Evolutionary conservation across 2,113 vertebrate genomes (phyloP).

Genomic region (Heptranchias perlo): DNA sequence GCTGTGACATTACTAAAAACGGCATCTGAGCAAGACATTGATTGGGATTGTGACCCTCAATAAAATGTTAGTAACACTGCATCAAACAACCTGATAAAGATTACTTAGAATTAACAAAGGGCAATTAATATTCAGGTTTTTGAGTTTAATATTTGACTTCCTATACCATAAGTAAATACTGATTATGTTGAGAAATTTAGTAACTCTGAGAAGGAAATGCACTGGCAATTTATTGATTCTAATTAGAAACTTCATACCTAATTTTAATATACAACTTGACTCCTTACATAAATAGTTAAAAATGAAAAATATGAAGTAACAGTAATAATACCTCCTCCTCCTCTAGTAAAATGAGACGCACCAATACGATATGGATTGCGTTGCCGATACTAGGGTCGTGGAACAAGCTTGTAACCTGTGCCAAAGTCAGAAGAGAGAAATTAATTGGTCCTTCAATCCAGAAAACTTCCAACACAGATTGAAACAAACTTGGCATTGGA

Average conservation of each 20-base stretch:
- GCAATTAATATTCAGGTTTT: not conserved
- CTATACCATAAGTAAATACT: not conserved
- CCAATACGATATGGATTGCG: slow-evolving; percentile 85
- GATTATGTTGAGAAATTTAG: not conserved
- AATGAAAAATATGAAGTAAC: not conserved
- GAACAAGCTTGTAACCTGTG: slow-evolving; percentile 86
- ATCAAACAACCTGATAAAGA: not conserved
- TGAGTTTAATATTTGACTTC: not conserved
- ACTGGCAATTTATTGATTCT: not conserved
- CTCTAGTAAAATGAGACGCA: slow-evolving; percentile 87
- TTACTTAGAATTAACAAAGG: not conserved
- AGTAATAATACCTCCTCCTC: slow-evolving; percentile 79
- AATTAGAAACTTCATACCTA: not conserved
- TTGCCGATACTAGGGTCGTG: slow-evolving; percentile 94
- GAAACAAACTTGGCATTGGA: not conserved
- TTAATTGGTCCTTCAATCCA: slow-evolving; percentile 38
- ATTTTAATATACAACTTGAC: not conserved
- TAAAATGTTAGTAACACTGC: not conserved
- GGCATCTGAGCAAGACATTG: not conserved
- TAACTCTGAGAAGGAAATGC: not conserved
- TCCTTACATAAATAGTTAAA: slow-evolving; percentile 51
- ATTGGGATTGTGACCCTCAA: not conserved
- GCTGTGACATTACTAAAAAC: not conserved
- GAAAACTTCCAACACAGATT: not conserved
- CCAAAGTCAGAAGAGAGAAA: slow-evolving; percentile 47